Evolutionary conservation across 1,140 invertebrate species (phyloP).

Genomic region (Macrocentrus cingulum): DNA sequence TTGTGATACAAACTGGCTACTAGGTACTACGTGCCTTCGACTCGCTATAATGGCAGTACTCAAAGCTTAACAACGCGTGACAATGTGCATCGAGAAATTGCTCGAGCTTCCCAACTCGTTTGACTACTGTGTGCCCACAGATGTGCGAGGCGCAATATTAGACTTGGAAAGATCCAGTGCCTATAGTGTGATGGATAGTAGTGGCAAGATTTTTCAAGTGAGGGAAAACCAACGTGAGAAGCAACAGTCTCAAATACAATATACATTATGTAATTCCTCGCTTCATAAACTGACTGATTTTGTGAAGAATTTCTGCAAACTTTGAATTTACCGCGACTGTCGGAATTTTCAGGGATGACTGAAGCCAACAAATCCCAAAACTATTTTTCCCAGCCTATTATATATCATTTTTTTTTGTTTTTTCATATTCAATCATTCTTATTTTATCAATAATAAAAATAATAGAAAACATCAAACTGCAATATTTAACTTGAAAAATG

Average conservation of each 20-base stretch:
- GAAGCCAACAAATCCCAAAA: slow-evolving; percentile 15
- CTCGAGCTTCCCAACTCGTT: slow-evolving; percentile 35
- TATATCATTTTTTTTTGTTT: no score
- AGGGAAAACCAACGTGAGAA: slow-evolving; percentile 24
- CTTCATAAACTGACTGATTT: slow-evolving; percentile 49
- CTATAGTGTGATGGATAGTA: slow-evolving; percentile 22
- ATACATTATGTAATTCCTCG: slow-evolving; percentile 58
- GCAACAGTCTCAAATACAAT: slow-evolving; percentile 3
- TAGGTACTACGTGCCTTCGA: slow-evolving; percentile 27
- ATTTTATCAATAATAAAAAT: no score
- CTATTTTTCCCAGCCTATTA: slow-evolving; percentile 9
- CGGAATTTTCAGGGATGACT: slow-evolving; percentile 23
- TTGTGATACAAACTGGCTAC: background rate
- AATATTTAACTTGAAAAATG: no score
- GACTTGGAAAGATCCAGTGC: no score
- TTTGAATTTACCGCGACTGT: background rate
- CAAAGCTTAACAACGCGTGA: slow-evolving; percentile 56
- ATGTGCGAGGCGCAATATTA: background rate
- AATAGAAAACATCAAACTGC: no score
- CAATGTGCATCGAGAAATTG: slow-evolving; percentile 53
- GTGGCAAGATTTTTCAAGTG: background rate
- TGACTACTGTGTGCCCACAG: slow-evolving; percentile 8
- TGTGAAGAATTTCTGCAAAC: slow-evolving; percentile 39
- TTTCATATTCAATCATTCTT: no score
- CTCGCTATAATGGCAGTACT: slow-evolving; percentile 47